phyloP scores from a whole-genome alignment of 2,888 invertebrate species.

The Camptogramma bilineatum region DNA sequence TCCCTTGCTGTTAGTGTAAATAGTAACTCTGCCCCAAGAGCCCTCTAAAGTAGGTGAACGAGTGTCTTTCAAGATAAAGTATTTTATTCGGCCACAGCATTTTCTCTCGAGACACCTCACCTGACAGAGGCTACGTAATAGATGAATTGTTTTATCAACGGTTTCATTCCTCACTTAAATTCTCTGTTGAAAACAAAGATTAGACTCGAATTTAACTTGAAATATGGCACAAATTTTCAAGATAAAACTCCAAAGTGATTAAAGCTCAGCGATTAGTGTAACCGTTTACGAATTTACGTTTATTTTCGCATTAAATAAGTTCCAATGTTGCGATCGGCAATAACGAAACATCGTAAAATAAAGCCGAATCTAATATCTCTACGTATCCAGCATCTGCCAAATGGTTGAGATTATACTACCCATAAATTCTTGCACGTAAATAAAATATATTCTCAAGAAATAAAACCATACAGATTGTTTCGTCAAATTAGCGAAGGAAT shows the following conservation, averaged over 20 bases:
- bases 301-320: conserved; percentile 30
- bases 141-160: conserved; percentile 28
- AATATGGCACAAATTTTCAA: conserved; percentile 19
- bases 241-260: conserved; percentile 31
- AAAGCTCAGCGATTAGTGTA: conserved; percentile 25
- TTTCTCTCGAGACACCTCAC: conserved; percentile 40
- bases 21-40: conserved; percentile 40
- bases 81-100: conserved; percentile 34
- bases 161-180: neutral
- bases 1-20: conserved; percentile 39
- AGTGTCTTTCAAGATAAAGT: conserved; percentile 38
- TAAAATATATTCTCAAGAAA: conserved; percentile 13
- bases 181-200: conserved; percentile 28
- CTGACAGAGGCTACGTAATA: conserved; percentile 34
- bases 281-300: conserved; percentile 22
- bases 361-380: conserved; percentile 34
- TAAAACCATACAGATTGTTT: conserved; percentile 19
- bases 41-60: conserved; percentile 37
- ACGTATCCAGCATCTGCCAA: conserved; percentile 35
- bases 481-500: conserved; percentile 27
- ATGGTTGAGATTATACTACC: conserved; percentile 36
- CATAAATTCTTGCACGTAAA: conserved; percentile 34
- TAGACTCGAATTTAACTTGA: conserved; percentile 15
- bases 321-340: conserved; percentile 28
- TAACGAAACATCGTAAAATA: conserved; percentile 34